These are phyloP conservation scores for Myotis findleyi DNA, from an alignment of 2,797 vertebrate species.

Conservation along the genomic window DNA sequence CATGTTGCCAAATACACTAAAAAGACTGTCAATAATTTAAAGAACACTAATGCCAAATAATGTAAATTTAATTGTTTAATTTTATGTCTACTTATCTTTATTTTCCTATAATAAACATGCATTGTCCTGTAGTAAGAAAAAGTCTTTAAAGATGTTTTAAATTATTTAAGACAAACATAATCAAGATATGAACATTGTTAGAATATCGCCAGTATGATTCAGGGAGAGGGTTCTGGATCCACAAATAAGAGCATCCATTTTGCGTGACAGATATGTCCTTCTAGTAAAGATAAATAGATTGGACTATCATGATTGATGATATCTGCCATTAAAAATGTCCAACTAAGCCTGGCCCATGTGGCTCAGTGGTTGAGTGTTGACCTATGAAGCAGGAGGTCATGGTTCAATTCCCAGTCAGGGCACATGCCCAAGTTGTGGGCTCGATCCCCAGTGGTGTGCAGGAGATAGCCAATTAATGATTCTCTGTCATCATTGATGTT, in stretches of 20 bases:
- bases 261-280: not conserved
- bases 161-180: conserved; percentile 53
- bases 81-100: conserved; percentile 29
- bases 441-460: too few relatives aligned
- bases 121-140: conserved; percentile 23
- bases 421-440: too few relatives aligned
- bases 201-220: conserved; percentile 7
- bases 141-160: conserved; percentile 30
- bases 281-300: not conserved
- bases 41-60: conserved; percentile 22
- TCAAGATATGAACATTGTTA: not conserved
- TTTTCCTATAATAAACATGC: conserved; percentile 34
- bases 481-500: too few relatives aligned
- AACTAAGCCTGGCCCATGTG: not conserved
- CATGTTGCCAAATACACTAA: conserved; percentile 16
- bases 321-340: conserved; percentile 43
- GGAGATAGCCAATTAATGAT: too few relatives aligned
- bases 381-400: too few relatives aligned
- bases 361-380: too few relatives aligned
- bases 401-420: too few relatives aligned
- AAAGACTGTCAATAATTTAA: conserved; percentile 2
- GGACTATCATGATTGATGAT: not conserved
- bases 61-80: conserved; percentile 27
- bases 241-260: conserved; percentile 36
- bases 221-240: not conserved